Base-by-base conservation (phyloP, 92 coral and sea anemone genomes). In the Zoanthus sociatus region DNA sequence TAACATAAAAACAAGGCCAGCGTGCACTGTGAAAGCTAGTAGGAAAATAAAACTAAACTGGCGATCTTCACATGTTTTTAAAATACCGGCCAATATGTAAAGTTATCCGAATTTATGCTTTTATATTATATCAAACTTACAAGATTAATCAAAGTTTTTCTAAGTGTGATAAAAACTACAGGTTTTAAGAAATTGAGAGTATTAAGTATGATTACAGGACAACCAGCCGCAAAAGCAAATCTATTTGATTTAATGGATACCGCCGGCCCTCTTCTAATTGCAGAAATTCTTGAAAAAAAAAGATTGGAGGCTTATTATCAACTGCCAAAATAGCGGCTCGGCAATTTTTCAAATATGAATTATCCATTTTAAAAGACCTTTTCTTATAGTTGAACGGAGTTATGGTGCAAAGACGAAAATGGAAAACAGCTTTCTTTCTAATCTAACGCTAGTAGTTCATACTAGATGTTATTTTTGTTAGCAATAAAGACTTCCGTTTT, bases 201-300 rank as follows among this genome's bases (percentile, higher is more conserved):
- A 46, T 51, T 16, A 76, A 48, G 64, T 76, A 51, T 76, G 64
- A 13, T 77, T 53, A 77, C 26, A 55, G 20, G 46, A 54, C 67
- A 21, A 51, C 20, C 14, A 7, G 42, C 69, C 69, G 47, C 12
- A 31, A 77, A 77, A 54, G 67, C 82, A 77, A 77, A 77, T 51
- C 82, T 45, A 77, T 13, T 77, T 51, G 82, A 77, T 51, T 54
- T 12, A 53, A 54, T 74, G 61, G 37, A 7, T 30, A 20, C 68
- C 30, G 66, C 20, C 66, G 20, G 26, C 66, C 21, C 67, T 26
- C 6, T 26, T 20, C 6, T 51, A 51, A 77, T 77, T 53, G 66
- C 20, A 77, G 14, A 61, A 11, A 30, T 10, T 75, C 61, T 46
- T 42, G 30, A 42, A 42, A 73, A 73, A 45, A n/a, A 5, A 21